Evolutionary conservation across 2,797 vertebrate genomes (phyloP).

Genomic region (Iguana delicatissima): DNA sequence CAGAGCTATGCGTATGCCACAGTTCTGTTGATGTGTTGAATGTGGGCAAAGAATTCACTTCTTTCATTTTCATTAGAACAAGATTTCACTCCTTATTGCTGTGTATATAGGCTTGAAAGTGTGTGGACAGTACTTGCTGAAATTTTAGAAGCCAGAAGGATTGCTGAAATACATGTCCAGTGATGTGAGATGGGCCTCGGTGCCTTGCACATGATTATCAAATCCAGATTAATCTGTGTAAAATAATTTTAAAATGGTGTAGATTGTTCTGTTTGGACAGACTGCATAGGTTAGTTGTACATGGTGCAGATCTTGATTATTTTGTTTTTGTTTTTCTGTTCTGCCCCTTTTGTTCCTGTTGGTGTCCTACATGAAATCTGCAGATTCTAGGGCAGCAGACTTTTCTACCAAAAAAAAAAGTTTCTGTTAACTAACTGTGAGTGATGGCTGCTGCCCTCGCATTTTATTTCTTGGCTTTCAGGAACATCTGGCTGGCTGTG

Average conservation of each 20-base stretch:
- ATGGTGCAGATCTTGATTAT: not conserved
- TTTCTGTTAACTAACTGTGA: not conserved
- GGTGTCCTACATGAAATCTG: not conserved
- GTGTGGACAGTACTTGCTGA: constrained; percentile 3
- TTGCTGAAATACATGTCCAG: not conserved
- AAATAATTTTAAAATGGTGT: not conserved
- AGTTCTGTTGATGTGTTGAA: not conserved
- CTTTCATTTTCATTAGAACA: constrained; percentile 6
- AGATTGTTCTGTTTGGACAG: not conserved
- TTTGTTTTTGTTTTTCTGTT: not conserved
- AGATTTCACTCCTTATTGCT: not conserved
- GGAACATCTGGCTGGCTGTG: no score
- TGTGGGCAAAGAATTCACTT: constrained; percentile 4
- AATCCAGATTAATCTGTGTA: not conserved
- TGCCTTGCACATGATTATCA: not conserved
- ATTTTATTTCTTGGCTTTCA: no score
- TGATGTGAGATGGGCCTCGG: not conserved
- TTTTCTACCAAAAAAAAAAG: not conserved
- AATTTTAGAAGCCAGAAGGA: constrained; percentile 7
- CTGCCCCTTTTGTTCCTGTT: not conserved
- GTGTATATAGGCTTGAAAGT: not conserved
- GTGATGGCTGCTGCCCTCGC: not conserved
- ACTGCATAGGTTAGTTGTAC: not conserved
- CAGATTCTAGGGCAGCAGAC: not conserved
- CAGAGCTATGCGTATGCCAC: not conserved